Percentiles rank a stretch among this genome's conserved stretches.
phyloP scores from a whole-genome alignment of 2,797 vertebrate species.

The Anableps anableps region DNA sequence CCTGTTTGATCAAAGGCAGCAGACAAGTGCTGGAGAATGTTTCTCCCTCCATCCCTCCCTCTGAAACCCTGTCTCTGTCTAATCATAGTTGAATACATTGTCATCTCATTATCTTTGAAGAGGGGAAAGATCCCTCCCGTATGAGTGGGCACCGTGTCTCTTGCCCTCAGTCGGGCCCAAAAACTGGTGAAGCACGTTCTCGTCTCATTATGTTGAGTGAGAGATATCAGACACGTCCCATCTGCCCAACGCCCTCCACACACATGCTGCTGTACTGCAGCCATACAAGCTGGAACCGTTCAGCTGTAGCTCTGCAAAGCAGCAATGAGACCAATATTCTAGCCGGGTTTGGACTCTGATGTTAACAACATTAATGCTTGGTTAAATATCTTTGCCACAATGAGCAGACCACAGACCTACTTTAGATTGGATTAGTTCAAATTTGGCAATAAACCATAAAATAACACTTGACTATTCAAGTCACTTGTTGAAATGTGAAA shows the following conservation, averaged over 20 bases:
- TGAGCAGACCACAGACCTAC: neutral
- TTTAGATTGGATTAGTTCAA: conserved; percentile 9
- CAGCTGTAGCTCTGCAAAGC: conserved; percentile 33
- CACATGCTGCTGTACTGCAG: conserved; percentile 65
- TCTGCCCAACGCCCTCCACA: conserved; percentile 73
- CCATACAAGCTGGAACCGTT: conserved; percentile 51
- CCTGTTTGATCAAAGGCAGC: conserved; percentile 76
- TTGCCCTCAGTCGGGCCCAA: conserved; percentile 70
- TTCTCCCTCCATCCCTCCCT: conserved; percentile 44
- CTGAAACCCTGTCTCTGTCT: conserved; percentile 63
- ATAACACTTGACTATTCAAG: neutral
- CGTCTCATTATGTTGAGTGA: conserved; percentile 79
- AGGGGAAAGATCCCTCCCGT: conserved; percentile 74
- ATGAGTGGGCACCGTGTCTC: conserved; percentile 76
- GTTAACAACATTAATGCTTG: conserved; percentile 28
- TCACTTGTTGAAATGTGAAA: conserved; percentile 28
- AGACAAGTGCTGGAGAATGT: conserved; percentile 72
- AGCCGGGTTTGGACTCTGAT: conserved; percentile 15
- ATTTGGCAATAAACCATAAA: conserved; percentile 11
- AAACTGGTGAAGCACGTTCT: conserved; percentile 75
- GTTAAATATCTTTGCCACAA: conserved; percentile 27
- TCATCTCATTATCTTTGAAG: conserved; percentile 84
- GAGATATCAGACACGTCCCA: conserved; percentile 79
- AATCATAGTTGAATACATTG: conserved; percentile 83
- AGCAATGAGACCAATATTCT: conserved; percentile 9